Evolutionary conservation across 2,888 invertebrate genomes (phyloP), one percentile per base, ranked within the genome.

Genomic region (Tineola bisselliella): DNA sequence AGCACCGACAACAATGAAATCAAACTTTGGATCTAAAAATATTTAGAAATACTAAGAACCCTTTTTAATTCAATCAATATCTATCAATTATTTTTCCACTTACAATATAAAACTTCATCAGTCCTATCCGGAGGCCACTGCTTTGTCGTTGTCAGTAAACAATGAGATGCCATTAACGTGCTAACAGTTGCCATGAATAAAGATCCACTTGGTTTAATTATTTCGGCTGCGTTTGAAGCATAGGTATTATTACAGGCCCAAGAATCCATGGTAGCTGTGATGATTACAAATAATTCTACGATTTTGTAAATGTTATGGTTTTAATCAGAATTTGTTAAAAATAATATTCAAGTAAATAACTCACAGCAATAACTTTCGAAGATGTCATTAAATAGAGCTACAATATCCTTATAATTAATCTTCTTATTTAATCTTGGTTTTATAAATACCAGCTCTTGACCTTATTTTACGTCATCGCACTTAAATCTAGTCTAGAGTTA

Each of bases 111-210:
- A 6, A 78, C 64, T 44, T 76, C 77, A 13, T 68, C 68, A 18
- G 64, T 75, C 43, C 68, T 74, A 64, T 89, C 88, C 6, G 68
- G 66, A 0, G 89, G 89, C 75, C 89, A 89, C 58, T 76, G 71
- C 1, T 68, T 69, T 25, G 74, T 70, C 2, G 74, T 73, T n/a
- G 76, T 76, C 15, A 89, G 66, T 1, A 76, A 71, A 66, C 90
- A 89, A 68, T 87, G 88, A 0, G 89, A 81, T 4, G 77, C 67
- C 61, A 90, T 68, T 12, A 91, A 66, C 1, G 88, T 79, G 60
- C 87, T 84, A 18, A 91, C 67, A 11, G 90, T 70, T 2, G 88
- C 61, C 4, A 63, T 59, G 61, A 65, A 66, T 17, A 61, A 13
- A 17, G 31, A 48, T 6, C 63, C 43, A 43, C 44, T 54, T 18